phyloP scores from a whole-genome alignment of 2,113 vertebrate genomes.

The Hylia prasina region DNA sequence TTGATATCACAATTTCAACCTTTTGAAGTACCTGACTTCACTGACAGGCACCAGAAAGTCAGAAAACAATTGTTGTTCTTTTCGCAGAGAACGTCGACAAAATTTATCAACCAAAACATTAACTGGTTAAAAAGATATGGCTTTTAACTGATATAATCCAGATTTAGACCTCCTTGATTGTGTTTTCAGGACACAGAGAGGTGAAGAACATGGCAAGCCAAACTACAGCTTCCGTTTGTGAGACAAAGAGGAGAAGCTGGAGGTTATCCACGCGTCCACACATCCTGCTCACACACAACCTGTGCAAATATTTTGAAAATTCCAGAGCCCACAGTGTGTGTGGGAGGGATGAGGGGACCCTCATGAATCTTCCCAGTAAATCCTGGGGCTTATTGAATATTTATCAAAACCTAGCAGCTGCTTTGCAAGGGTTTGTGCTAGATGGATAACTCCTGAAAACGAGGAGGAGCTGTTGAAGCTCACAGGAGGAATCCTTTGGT shows the following conservation, averaged over 20 bases:
- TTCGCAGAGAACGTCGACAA: not conserved
- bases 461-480: not conserved
- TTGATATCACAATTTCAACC: not conserved
- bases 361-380: constrained; percentile 36
- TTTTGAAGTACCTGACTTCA: not conserved
- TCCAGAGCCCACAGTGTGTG: not conserved
- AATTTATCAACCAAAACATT: not conserved
- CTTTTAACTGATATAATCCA: not conserved
- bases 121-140: not conserved
- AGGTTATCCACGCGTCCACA: not conserved
- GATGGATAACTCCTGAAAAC: not conserved
- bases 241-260: not conserved
- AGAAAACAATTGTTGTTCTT: not conserved
- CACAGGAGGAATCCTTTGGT: not conserved
- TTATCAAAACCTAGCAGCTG: not conserved
- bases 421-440: not conserved
- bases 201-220: not conserved
- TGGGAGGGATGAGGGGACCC: not conserved
- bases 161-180: not conserved
- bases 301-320: constrained; percentile 28
- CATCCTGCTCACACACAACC: not conserved
- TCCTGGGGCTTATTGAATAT: not conserved
- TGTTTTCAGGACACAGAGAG: not conserved
- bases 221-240: not conserved
- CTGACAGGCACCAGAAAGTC: not conserved